A percentile compares a stretch with the other conserved stretches of the same genome.
Conservation (phyloP, 2,797 vertebrate genomes). For the Lacerta viridis region DNA sequence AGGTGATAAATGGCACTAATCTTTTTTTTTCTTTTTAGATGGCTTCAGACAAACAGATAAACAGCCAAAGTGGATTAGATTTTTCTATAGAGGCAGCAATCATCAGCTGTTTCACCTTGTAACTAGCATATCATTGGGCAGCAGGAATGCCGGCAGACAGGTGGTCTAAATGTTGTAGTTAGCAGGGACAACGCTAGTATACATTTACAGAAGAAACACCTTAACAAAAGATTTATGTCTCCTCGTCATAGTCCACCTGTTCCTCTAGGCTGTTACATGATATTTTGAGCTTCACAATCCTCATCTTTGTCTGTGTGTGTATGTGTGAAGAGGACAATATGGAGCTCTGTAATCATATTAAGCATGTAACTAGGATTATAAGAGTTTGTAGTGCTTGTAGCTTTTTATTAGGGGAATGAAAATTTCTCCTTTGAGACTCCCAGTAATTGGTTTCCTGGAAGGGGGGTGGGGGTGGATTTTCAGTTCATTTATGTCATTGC, state of each 20-base stretch:
- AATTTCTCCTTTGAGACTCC: constrained; percentile 37
- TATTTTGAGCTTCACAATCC: constrained; percentile 60
- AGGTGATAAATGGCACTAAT: constrained; percentile 52
- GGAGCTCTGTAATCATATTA: constrained; percentile 55
- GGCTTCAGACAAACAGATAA: constrained; percentile 52
- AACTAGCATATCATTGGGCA: constrained; percentile 65
- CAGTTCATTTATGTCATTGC: constrained; percentile 34
- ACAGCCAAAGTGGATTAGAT: constrained; percentile 42
- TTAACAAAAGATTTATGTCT: constrained; percentile 74
- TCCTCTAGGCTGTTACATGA: constrained; percentile 65
- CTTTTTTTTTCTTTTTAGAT: not conserved
- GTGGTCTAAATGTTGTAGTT: constrained; percentile 72
- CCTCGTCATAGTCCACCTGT: constrained; percentile 72
- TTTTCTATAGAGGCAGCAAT: constrained; percentile 49
- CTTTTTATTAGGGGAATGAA: constrained; percentile 14
- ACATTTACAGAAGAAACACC: constrained; percentile 75
- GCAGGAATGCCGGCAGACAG: constrained; percentile 73
- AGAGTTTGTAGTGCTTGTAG: not conserved
- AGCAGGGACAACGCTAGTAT: constrained; percentile 72
- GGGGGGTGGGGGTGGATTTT: constrained; percentile 45
- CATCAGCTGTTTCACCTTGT: constrained; percentile 73
- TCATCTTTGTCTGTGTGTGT: constrained; percentile 47
- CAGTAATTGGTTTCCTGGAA: constrained; percentile 52
- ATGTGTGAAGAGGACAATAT: constrained; percentile 56
- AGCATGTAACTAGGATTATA: constrained; percentile 57